A percentile compares a stretch with the other conserved stretches of the same genome.
phyloP scores from a whole-genome alignment of 2,888 invertebrate genomes.

The Dysmachus trigonus region DNA sequence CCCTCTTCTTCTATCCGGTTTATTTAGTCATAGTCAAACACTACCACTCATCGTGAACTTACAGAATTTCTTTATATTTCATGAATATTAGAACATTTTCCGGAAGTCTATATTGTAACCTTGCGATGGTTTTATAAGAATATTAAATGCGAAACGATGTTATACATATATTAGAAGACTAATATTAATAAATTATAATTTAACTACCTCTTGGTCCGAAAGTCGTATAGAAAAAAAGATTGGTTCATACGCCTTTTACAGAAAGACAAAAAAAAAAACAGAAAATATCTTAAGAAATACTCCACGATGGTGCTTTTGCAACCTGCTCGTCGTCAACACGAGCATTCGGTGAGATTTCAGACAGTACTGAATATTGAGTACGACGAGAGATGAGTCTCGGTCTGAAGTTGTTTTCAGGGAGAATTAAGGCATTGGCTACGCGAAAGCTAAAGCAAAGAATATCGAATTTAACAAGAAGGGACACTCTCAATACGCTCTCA shows the following conservation, averaged over 20 bases:
- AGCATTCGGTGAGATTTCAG: constrained; percentile 41
- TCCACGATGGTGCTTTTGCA: not conserved
- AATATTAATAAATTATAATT: constrained; percentile 8
- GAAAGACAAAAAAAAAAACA: constrained; percentile 10
- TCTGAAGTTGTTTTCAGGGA: not conserved
- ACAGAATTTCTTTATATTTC: not conserved
- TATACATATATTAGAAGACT: not conserved
- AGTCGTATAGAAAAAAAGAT: not conserved
- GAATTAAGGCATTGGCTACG: constrained; percentile 9
- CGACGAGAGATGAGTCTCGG: constrained; percentile 5
- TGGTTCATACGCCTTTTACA: constrained; percentile 34
- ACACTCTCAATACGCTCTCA: no score
- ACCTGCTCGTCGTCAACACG: constrained; percentile 11
- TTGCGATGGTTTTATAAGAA: constrained; percentile 4
- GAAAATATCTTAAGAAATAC: constrained; percentile 18
- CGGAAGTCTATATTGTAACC: not conserved
- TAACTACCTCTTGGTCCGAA: constrained; percentile 11
- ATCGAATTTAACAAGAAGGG: no score
- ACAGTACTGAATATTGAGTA: constrained; percentile 22
- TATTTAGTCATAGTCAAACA: not conserved
- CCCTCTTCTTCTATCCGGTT: not conserved
- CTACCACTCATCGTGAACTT: constrained; percentile 21
- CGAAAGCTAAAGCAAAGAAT: no score
- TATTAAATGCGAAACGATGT: constrained; percentile 14
- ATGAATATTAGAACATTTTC: constrained; percentile 2